phyloP scores from a whole-genome alignment of 2,888 invertebrate genomes.

The Macaria liturata region DNA sequence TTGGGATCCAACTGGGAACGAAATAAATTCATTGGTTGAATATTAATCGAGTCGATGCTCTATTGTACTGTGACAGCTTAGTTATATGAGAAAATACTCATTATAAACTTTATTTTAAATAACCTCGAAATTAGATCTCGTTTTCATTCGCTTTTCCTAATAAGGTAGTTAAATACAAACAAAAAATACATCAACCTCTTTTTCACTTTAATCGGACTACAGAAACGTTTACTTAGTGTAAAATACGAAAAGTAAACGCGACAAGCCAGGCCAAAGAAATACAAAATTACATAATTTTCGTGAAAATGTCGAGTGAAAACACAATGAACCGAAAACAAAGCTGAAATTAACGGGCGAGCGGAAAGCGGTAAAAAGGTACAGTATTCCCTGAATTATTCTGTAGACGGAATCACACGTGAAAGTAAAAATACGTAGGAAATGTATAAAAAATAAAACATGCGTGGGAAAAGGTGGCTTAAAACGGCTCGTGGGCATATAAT shows the following conservation, averaged over 20 bases:
- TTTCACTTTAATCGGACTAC: conserved; percentile 13
- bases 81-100: background rate
- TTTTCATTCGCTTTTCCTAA: too few relatives aligned
- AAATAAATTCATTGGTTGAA: conserved; percentile 44
- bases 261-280: conserved; percentile 8
- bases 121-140: too few relatives aligned
- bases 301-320: conserved; percentile 25
- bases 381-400: conserved; percentile 22
- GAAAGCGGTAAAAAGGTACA: conserved; percentile 18
- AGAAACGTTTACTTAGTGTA: conserved; percentile 17
- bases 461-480: background rate
- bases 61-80: conserved; percentile 15
- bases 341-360: conserved; percentile 15
- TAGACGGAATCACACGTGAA: conserved; percentile 8
- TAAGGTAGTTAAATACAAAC: too few relatives aligned
- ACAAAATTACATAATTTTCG: conserved; percentile 20
- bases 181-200: background rate
- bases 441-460: background rate
- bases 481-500: background rate
- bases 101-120: too few relatives aligned
- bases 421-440: conserved; percentile 10
- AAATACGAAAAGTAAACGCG: conserved; percentile 15
- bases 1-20: conserved; percentile 50
- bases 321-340: conserved; percentile 27
- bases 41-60: conserved; percentile 31